A percentile compares a stretch with the other conserved stretches of the same genome.
phyloP scores from a whole-genome alignment of 2,797 vertebrate species.

The Amblyraja radiata region DNA sequence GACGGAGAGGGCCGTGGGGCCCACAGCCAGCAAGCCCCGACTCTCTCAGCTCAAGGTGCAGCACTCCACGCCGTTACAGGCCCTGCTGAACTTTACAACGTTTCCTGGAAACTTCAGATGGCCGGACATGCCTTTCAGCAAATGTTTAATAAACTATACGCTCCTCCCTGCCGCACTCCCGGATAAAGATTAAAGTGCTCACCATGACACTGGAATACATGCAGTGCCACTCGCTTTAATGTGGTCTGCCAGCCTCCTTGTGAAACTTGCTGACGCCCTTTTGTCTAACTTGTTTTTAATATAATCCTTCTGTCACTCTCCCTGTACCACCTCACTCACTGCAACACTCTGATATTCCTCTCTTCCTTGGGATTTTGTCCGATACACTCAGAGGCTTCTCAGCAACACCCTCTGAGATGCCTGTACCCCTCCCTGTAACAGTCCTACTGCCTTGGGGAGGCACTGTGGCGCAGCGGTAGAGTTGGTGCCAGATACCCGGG shows the following conservation, averaged over 20 bases:
- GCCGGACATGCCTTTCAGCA: too few species aligned
- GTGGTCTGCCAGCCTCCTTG: not conserved
- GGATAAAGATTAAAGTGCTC: not conserved
- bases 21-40: not conserved
- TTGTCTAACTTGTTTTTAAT: not conserved
- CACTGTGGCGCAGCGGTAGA: too few species aligned
- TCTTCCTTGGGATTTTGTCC: not conserved
- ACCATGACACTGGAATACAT: not conserved
- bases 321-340: not conserved
- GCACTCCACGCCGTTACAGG: not conserved
- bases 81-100: not conserved
- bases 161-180: not conserved
- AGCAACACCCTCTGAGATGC: not conserved
- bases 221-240: not conserved
- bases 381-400: not conserved
- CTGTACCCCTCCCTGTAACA: not conserved
- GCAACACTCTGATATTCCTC: not conserved
- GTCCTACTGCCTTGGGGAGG: too few species aligned
- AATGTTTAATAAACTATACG: not conserved
- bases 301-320: not conserved
- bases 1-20: not conserved
- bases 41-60: too few species aligned
- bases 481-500: too few species aligned
- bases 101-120: not conserved
- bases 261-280: not conserved